A percentile compares a stretch with the other conserved stretches of the same genome.
Conservation (phyloP, 1,140 invertebrate genomes). For the Adoxophyes honmai region DNA sequence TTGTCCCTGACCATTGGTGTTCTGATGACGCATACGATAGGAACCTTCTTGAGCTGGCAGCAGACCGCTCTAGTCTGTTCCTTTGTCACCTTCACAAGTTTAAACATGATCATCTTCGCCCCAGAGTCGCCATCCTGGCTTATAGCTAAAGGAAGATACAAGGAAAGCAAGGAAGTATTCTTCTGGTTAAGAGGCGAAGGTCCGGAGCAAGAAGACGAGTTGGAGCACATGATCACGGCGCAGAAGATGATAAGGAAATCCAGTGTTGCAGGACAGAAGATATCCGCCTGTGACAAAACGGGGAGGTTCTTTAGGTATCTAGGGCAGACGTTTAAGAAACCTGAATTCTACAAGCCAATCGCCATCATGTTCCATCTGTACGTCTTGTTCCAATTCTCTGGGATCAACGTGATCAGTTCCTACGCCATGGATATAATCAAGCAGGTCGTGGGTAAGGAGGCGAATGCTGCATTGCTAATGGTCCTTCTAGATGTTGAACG, state of each 20-base stretch:
- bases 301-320: constrained; percentile 46
- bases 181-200: constrained; percentile 51
- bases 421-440: constrained; percentile 63
- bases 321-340: constrained; percentile 43
- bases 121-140: constrained; percentile 66
- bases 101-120: constrained; percentile 52
- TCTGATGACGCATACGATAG: constrained; percentile 47
- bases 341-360: constrained; percentile 68
- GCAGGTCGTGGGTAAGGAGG: constrained; percentile 52
- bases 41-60: constrained; percentile 57
- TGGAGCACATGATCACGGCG: constrained; percentile 56
- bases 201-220: constrained; percentile 42
- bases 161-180: constrained; percentile 57
- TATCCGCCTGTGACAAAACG: constrained; percentile 28
- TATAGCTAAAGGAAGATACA: constrained; percentile 52
- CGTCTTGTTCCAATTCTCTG: constrained; percentile 65
- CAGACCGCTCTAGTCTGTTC: constrained; percentile 56
- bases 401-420: constrained; percentile 66
- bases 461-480: constrained; percentile 58
- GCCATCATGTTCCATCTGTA: constrained; percentile 63
- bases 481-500: constrained; percentile 58
- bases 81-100: constrained; percentile 56
- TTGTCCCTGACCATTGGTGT: constrained; percentile 62
- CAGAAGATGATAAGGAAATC: constrained; percentile 51
- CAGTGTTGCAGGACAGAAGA: constrained; percentile 38